A percentile compares a stretch with the other conserved stretches of the same genome.
phyloP scores from a whole-genome alignment of 2,113 vertebrate species.

The Eidolon helvum region DNA sequence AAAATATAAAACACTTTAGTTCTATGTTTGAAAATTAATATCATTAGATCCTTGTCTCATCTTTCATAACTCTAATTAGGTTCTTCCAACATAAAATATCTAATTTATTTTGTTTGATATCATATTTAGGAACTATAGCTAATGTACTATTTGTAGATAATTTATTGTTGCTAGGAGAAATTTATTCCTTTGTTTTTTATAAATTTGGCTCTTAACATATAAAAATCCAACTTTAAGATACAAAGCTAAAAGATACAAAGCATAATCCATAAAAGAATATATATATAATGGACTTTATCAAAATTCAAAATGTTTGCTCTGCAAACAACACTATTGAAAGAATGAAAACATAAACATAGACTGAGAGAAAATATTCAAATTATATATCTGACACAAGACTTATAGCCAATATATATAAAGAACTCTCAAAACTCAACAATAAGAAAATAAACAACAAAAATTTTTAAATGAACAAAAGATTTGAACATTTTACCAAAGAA shows the following conservation, averaged over 20 bases:
- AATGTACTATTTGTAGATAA: neutral
- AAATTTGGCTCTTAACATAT: constrained; percentile 48
- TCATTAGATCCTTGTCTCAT: neutral
- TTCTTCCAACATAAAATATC: neutral
- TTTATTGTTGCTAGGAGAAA: neutral
- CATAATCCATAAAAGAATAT: neutral
- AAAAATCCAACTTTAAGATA: constrained; percentile 2
- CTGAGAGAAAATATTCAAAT: neutral
- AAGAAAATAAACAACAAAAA: neutral
- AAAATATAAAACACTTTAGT: neutral
- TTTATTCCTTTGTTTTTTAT: neutral
- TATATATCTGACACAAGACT: neutral
- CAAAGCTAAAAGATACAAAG: neutral
- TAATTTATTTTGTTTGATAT: constrained; percentile 26
- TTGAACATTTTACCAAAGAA: constrained; percentile 1
- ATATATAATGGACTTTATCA: neutral
- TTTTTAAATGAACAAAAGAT: neutral
- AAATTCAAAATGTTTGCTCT: constrained; percentile 1
- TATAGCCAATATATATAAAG: neutral
- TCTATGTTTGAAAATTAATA: neutral
- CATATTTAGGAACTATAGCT: neutral
- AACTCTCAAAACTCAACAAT: constrained; percentile 9
- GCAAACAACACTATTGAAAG: neutral
- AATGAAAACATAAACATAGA: constrained; percentile 1
- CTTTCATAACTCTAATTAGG: neutral